A percentile compares a stretch with the other conserved stretches of the same genome.
These are phyloP conservation scores for Hyperoplus lanceolatus DNA, from an alignment of 2,797 vertebrate genomes.

Conservation along the genomic window DNA sequence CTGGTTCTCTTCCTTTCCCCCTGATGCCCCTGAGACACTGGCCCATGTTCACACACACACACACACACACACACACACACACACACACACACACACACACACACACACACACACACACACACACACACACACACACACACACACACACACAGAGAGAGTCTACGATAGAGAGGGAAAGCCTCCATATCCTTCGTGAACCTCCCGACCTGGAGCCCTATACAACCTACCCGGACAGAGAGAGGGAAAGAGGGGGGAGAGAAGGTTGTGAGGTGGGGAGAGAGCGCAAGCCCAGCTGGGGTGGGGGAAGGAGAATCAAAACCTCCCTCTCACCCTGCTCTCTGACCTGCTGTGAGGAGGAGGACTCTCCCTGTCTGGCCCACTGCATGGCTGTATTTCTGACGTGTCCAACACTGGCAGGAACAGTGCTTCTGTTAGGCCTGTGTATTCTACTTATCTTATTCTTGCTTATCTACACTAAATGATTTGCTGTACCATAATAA, in stretches of 20 bases:
- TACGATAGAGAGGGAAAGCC: slow-evolving; percentile 61
- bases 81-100: slow-evolving; percentile 38
- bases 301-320: slow-evolving; percentile 64
- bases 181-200: slow-evolving; percentile 77
- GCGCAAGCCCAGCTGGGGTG: slow-evolving; percentile 74
- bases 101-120: slow-evolving; percentile 30
- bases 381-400: slow-evolving; percentile 14
- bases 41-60: slow-evolving; percentile 12
- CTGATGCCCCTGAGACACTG: slow-evolving; percentile 61
- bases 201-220: slow-evolving; percentile 72
- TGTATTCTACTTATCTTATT: background rate
- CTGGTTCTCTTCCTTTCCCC: slow-evolving; percentile 67
- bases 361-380: slow-evolving; percentile 53
- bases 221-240: slow-evolving; percentile 60
- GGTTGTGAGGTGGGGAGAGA: slow-evolving; percentile 52
- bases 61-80: slow-evolving; percentile 25
- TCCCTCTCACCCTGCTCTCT: slow-evolving; percentile 75
- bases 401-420: background rate
- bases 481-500: slow-evolving; percentile 4
- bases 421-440: background rate
- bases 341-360: slow-evolving; percentile 65
- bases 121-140: slow-evolving; percentile 41
- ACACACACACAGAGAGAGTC: slow-evolving; percentile 25
- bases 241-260: slow-evolving; percentile 41
- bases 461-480: background rate